Evolutionary conservation across 2,113 vertebrate genomes (phyloP), one percentile per base, ranked within the genome.

Genomic region (Rutilus rutilus): DNA sequence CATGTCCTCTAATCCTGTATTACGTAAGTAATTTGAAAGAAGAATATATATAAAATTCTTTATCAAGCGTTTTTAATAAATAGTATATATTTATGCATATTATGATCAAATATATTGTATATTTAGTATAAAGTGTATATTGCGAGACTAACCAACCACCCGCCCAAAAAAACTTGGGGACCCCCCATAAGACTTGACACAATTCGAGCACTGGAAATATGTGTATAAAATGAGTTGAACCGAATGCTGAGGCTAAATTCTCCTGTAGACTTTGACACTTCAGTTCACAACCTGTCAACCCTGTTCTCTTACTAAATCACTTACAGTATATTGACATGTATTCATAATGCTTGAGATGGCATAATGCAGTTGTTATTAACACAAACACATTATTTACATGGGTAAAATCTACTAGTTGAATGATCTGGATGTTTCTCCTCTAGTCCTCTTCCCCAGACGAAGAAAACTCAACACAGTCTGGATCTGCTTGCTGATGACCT

Each of bases 401-500:
- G 33, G 33, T 33, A 33, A 33, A 33, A 33, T 33, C 33, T 33
- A 33, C 33, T 33, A 33, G 33, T 33, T 17, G n/a, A 64, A 9
- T 73, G 11, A 78, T 64, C 59, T 83, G 52, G 2, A 36, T 77
- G 2, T 74, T 80, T 21, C 30, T 36, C 25, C 6, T 45, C 42
- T 30, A 86, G 85, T 60, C 77, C 81, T 42, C 52, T 86, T 69
- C 82, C 77, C 9, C 1, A 86, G 52, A 60, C 85, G 36, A 4
- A 84, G 50, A 59, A 60, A 50, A 60, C 81, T 11, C 21, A 9
- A 15, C 21, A 27, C 36, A 60, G 36, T 77, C 47, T 86, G 50
- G 69, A 88, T 67, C 50, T 86, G 14, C 85, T 88, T 1, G 5
- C 76, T 6, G 30, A 74, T 45, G 85, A 88, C 64, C 7, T 86